Percentiles rank a stretch among this genome's conserved stretches.
These are phyloP conservation scores for Phyllotreta cruciferae DNA, from an alignment of 2,888 invertebrate genomes.

Conservation along the genomic window DNA sequence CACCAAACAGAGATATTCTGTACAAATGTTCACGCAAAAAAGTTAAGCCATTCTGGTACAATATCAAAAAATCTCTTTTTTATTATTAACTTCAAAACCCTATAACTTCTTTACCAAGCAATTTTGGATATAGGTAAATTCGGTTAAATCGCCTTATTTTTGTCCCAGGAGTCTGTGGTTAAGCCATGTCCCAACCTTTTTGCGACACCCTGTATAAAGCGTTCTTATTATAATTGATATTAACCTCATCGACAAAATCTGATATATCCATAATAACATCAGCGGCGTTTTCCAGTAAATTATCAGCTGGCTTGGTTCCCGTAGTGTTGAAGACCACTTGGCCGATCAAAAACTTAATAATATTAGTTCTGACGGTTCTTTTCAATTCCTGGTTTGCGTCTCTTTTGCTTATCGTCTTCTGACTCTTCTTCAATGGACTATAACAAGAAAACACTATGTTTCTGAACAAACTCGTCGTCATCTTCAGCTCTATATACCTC, in stretches of 20 bases:
- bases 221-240: constrained; percentile 21
- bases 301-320: constrained; percentile 55
- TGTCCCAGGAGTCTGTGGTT: no score
- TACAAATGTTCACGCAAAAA: no score
- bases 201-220: no score
- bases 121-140: no score
- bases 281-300: constrained; percentile 60
- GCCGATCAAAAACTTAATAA: constrained; percentile 51
- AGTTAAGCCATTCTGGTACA: no score
- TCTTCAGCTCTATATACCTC: constrained; percentile 62
- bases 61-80: no score
- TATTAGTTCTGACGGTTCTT: constrained; percentile 43
- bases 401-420: constrained; percentile 38
- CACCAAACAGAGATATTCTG: no score
- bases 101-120: no score
- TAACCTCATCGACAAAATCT: constrained; percentile 65
- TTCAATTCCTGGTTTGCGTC: constrained; percentile 33
- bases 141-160: no score
- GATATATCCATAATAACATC: constrained; percentile 64
- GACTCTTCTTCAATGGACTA: constrained; percentile 38
- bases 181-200: no score
- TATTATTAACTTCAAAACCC: no score
- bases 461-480: no score
- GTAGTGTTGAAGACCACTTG: constrained; percentile 50
- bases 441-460: constrained; percentile 4